Evolutionary conservation across 2,113 vertebrate species (phyloP), one percentile per base, ranked within the genome.

Genomic region (Xiphophorus maculatus): DNA sequence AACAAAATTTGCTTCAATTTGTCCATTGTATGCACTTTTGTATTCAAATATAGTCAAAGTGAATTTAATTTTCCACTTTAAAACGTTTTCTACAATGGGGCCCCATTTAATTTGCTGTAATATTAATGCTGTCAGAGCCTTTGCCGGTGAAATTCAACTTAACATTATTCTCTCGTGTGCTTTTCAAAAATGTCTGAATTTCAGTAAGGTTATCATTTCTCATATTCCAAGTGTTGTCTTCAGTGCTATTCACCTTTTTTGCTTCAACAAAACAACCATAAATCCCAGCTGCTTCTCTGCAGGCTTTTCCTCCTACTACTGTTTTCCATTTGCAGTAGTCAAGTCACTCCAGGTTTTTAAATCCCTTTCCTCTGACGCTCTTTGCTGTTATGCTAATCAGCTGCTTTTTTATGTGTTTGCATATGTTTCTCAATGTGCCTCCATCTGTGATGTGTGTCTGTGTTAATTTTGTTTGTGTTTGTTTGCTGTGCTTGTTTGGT

Each of bases 101-200:
- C 17, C 27, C 5, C 22, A 15, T 42, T 69, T 74, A 76, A 78
- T 73, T 76, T 78, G 27, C 54, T 27, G 61, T 14, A 37, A 70
- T 13, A 5, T 22, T 28, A 58, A 48, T 65, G 48, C 44, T 71
- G 65, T 74, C 30, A 27, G 25, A 37, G 58, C 42, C 30, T 74
- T 32, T 58, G 37, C 28, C 10, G n/a, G 28, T 75, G 19, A 22
- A 40, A 68, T n/a, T 37, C 9, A 48, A 28, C 32, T 66, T 14
- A 37, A 29, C 69, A 68, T 75, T 8, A 10, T 17, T 32, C 42
- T 19, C 33, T 74, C 63, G 79, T 85, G 71, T 77, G 75, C 81
- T 76, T 71, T 79, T 75, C 28, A 88, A 85, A 88, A 79, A 89
- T 90, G 86, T 90, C 84, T 79, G 62, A 71, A 27, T 70, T 80